Base-by-base conservation (phyloP, 1,140 invertebrate genomes). In the Zeugodacus cucurbitae region DNA sequence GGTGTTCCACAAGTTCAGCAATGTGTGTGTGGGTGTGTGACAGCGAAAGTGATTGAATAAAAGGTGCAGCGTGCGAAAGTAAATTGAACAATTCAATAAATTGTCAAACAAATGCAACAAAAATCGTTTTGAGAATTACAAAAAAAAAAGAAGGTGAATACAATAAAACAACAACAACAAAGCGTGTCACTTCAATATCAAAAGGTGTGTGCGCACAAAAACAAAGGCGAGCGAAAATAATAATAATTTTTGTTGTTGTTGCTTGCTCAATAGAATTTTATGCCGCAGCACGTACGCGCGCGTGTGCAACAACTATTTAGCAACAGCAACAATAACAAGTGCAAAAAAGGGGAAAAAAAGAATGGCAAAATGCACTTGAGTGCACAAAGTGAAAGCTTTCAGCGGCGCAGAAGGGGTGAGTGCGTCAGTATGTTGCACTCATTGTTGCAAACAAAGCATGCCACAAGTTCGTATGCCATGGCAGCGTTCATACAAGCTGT, bases 11-110 rank as follows among this genome's bases (percentile, higher is more conserved):
- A 62, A 26, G 58, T 62, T 22, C 58, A 62, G 48, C 14, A n/a
- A 20, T 4, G 2, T 20, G 48, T 62, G 5, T 44, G 26, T 2
- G 41, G 37, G 3, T 4, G 11, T 29, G n/a, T 29, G 37, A 20
- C 74, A 82, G 37, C 41, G 34, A 82, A 82, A 82, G 41, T 82
- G 74, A 82, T 82, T 82, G 74, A 82, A 48, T 48, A 82, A 26
- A 62, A 48, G 41, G 74, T 29, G 74, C 74, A 82, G 37, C 74
- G 4, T 41, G 41, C 41, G 41, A 48, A 82, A 82, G 74, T 82
- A 82, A 82, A 82, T 82, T 82, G 74, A 82, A 82, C 37, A 82
- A 82, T 82, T 82, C 74, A 82, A 82, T 82, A 82, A 82, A 82
- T 44, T 82, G 74, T 82, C 74, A 82, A 82, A 82, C 41, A 48